These are phyloP conservation scores for Hedya salicella DNA, from an alignment of 2,888 invertebrate species.

Conservation along the genomic window DNA sequence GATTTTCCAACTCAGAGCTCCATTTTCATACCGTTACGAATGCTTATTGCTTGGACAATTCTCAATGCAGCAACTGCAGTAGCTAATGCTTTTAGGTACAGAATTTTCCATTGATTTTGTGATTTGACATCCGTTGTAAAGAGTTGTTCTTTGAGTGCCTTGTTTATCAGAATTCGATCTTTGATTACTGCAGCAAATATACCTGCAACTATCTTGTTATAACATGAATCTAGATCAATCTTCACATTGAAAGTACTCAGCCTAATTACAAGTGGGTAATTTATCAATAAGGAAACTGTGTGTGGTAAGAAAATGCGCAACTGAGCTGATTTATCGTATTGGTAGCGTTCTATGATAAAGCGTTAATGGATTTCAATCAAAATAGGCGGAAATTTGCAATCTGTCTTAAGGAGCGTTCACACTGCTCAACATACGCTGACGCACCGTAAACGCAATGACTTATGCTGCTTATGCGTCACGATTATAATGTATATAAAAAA, in stretches of 20 bases:
- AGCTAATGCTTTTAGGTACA: neutral
- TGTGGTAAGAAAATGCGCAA: neutral
- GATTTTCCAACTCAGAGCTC: constrained; percentile 6
- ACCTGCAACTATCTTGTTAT: constrained; percentile 8
- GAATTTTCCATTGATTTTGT: neutral
- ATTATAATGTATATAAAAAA: too few species aligned
- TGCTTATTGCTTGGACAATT: neutral
- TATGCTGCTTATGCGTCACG: too few species aligned
- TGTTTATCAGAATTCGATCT: too few species aligned
- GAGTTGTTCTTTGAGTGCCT: too few species aligned
- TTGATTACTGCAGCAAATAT: neutral
- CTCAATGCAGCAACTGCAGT: neutral
- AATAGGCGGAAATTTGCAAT: too few species aligned
- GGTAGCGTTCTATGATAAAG: neutral
- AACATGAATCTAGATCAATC: constrained; percentile 24
- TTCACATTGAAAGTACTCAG: constrained; percentile 20
- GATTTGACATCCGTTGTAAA: neutral
- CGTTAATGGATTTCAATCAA: too few species aligned
- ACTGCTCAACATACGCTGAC: too few species aligned
- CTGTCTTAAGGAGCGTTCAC: too few species aligned
- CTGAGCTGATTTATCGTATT: neutral
- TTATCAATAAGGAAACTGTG: constrained; percentile 13
- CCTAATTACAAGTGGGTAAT: constrained; percentile 24
- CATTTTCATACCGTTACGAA: neutral
- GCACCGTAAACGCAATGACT: too few species aligned